Base-by-base conservation (phyloP, 2,888 invertebrate genomes). In the Onthophagus sagittarius region DNA sequence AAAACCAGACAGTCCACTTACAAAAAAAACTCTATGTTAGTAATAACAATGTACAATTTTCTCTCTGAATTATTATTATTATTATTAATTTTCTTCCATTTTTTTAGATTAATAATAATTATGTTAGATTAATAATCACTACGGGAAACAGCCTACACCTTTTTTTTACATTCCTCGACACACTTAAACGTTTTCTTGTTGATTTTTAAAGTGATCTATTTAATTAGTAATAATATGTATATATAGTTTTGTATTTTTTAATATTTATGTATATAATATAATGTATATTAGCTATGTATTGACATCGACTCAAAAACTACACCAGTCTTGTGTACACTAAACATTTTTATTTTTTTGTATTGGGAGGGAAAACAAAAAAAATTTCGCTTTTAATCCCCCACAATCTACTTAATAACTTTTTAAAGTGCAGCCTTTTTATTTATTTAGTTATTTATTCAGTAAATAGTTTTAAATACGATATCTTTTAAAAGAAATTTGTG, bases 271-370 rank as follows among this genome's bases (percentile, higher is more conserved):
- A 73, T 72, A 71, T 75, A 75, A 72, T 70, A 63, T 74, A 74
- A 75, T 79, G 76, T 79, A 80, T 79, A 80, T 79, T 82, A 82
- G 78, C 82, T 85, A 84, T 67, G 32, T 67, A 67, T 85, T 84
- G 84, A 84, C 84, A 84, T 84, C 82, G 39, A 53, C 39, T 53
- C 39, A 53, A 53, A 53, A 77, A 83, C 84, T 84, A 84, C 84
- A 84, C 83, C 84, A 85, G 85, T 85, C 85, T 85, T 85, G 83
- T 83, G 83, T 83, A 83, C 79, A 83, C 82, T 82, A 82, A 82
- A 73, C 67, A 64, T 65, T 70, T 75, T 71, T 73, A 70, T 70
- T 62, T 74, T 63, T 71, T 64, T 64, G 64, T 15, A 64, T 62
- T n/a, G 14, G 2, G 4, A 2, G 62, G 62, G 62, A 14, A 14